These are phyloP conservation scores for Stegostoma tigrinum DNA, from an alignment of 2,113 vertebrate species.

Conservation along the genomic window DNA sequence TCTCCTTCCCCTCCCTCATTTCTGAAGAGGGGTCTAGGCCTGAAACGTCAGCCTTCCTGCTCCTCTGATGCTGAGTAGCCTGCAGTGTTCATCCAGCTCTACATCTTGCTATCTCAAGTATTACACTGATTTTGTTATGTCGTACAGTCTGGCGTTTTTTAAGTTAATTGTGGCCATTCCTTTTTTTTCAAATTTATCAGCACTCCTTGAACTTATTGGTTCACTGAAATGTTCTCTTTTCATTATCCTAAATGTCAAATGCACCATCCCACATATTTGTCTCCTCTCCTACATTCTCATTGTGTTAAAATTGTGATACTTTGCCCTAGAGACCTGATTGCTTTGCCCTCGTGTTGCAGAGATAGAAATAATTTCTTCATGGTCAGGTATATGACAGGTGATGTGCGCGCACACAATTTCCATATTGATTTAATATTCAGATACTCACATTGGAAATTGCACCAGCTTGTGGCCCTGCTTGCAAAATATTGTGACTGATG, in stretches of 20 bases:
- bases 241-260: neutral
- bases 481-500: neutral
- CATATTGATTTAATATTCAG: neutral
- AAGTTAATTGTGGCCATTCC: no score
- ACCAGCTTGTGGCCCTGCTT: no score
- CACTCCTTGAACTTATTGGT: neutral
- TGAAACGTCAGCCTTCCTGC: no score
- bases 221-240: neutral
- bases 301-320: neutral
- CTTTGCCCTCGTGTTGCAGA: neutral
- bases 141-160: neutral
- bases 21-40: no score
- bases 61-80: no score
- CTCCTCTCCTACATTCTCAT: neutral
- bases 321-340: neutral
- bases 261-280: neutral
- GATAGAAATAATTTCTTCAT: neutral
- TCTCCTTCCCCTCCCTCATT: no score
- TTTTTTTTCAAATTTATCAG: neutral
- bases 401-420: neutral
- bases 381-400: neutral
- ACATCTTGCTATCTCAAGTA: no score
- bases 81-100: no score
- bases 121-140: neutral
- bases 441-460: neutral